Conservation (phyloP, 2,888 invertebrate genomes). For the Cinara cedri region DNA sequence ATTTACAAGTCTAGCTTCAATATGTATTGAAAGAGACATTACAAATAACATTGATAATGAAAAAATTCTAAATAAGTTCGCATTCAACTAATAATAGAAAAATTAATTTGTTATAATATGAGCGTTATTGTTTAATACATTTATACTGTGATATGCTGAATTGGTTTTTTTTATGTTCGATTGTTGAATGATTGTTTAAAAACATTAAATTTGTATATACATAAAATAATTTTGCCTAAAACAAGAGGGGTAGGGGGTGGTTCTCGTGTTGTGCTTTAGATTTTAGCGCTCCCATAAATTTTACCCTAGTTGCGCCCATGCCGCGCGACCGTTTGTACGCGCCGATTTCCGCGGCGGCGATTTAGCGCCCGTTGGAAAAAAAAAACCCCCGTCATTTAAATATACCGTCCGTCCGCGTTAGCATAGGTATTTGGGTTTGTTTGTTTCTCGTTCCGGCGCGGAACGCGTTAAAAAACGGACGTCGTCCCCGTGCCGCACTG, state of each 20-base stretch:
- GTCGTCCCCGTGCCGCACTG: no score
- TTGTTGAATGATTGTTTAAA: neutral
- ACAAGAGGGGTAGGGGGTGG: neutral
- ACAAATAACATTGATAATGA: neutral
- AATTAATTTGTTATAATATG: conserved; percentile 8
- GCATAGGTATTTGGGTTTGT: no score
- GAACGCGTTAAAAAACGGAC: no score
- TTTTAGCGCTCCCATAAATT: conserved; percentile 14
- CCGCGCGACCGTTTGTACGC: no score
- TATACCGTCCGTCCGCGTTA: no score
- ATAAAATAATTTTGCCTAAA: neutral
- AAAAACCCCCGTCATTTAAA: no score
- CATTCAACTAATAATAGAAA: conserved; percentile 6
- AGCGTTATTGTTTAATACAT: neutral
- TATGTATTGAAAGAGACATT: conserved; percentile 6
- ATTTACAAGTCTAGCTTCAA: conserved; percentile 6
- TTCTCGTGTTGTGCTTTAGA: neutral
- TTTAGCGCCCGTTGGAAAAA: no score
- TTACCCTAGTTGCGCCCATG: no score
- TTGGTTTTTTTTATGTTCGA: neutral
- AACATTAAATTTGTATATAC: neutral
- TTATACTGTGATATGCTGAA: neutral
- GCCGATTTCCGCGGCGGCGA: no score
- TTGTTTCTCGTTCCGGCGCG: no score
- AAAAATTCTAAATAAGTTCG: neutral